Evolutionary conservation across 2,113 vertebrate species (phyloP).

Genomic region (Antechinus stuartii): DNA sequence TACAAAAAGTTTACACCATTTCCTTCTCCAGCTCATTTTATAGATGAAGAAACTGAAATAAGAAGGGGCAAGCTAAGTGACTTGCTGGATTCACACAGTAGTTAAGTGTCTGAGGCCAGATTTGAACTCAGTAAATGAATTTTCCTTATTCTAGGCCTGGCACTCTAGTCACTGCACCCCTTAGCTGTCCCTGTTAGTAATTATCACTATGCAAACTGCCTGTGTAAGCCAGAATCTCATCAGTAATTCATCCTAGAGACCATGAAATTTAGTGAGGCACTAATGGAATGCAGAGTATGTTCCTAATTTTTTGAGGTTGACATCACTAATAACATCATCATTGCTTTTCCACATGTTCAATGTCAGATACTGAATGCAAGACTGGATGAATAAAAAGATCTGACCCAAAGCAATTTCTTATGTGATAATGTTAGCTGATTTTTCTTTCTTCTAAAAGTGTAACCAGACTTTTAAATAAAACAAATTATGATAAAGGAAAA

Average conservation of each 20-base stretch:
- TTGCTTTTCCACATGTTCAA: neutral
- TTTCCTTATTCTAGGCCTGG: neutral
- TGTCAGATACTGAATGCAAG: slow-evolving; percentile 40
- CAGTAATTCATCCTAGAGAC: neutral
- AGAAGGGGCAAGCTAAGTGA: neutral
- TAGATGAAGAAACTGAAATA: neutral
- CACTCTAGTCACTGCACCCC: neutral
- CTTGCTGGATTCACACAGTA: neutral
- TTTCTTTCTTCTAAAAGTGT: slow-evolving; percentile 28
- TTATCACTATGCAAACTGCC: neutral
- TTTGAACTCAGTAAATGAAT: neutral
- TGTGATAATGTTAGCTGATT: neutral
- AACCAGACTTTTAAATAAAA: neutral
- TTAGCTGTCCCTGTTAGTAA: neutral
- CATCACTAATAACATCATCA: neutral
- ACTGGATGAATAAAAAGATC: slow-evolving; percentile 1
- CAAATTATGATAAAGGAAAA: neutral
- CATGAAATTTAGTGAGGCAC: neutral
- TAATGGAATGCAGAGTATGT: neutral
- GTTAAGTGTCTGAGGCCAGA: neutral
- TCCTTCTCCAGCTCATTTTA: neutral
- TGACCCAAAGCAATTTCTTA: neutral
- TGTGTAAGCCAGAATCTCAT: slow-evolving; percentile 12
- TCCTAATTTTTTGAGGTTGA: slow-evolving; percentile 12
- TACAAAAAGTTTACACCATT: neutral